Conservation (phyloP, 2,888 invertebrate genomes). For the Agelastica alni region DNA sequence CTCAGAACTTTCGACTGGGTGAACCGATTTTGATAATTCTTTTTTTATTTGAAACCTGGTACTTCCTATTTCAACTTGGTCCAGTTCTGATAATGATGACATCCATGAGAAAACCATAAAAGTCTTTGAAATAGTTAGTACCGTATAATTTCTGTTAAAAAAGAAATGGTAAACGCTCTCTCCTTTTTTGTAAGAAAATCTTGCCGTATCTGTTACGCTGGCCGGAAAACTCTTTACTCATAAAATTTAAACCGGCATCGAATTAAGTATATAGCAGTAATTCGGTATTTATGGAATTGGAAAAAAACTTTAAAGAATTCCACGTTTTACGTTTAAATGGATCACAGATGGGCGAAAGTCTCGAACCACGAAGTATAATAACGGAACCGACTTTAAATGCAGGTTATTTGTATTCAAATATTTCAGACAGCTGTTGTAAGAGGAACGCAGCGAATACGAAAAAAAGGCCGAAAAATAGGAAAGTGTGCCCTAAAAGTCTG, state of each 20-base stretch:
- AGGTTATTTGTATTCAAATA: slow-evolving; percentile 40
- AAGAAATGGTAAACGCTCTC: too few relatives aligned
- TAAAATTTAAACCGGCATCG: not conserved
- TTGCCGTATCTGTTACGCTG: too few relatives aligned
- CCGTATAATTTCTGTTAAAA: too few relatives aligned
- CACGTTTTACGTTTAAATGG: slow-evolving; percentile 19
- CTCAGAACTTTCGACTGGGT: too few relatives aligned
- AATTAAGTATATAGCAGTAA: slow-evolving; percentile 3
- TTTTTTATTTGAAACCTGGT: too few relatives aligned
- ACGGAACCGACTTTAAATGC: slow-evolving; percentile 30
- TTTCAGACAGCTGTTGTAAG: slow-evolving; percentile 37
- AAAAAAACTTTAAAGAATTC: slow-evolving; percentile 20
- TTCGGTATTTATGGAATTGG: slow-evolving; percentile 16
- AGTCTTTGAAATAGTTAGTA: too few relatives aligned
- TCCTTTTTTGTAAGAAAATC: too few relatives aligned
- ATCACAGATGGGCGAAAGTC: slow-evolving; percentile 25
- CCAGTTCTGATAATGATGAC: too few relatives aligned
- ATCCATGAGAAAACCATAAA: too few relatives aligned
- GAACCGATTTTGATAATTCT: too few relatives aligned
- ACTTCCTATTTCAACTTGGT: too few relatives aligned
- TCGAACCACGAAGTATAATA: slow-evolving; percentile 18
- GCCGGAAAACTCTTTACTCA: too few relatives aligned
- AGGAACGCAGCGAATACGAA: slow-evolving; percentile 33
- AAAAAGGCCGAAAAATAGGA: slow-evolving; percentile 28
- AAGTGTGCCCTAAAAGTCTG: slow-evolving; percentile 22